Evolutionary conservation across 2,888 invertebrate genomes (phyloP).

Genomic region (Biston betularia): DNA sequence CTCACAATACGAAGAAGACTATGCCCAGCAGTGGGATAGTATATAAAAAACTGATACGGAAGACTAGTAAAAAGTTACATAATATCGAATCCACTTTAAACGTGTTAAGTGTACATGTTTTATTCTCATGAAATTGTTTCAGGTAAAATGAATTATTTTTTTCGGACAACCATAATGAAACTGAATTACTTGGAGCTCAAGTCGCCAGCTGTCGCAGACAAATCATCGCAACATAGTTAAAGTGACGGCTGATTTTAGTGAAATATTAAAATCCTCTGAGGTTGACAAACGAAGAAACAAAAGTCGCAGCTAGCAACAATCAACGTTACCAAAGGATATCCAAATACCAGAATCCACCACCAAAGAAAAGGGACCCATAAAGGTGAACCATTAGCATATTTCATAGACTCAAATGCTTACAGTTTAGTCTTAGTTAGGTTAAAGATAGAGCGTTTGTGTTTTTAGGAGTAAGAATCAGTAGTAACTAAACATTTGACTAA

Average conservation of each 20-base stretch:
- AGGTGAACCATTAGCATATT: constrained; percentile 54
- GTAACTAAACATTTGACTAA: neutral
- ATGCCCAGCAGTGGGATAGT: no score
- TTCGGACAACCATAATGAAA: neutral
- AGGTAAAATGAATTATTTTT: neutral
- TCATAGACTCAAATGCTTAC: constrained; percentile 64
- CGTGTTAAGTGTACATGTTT: neutral
- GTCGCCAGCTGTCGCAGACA: no score
- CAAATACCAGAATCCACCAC: constrained; percentile 29
- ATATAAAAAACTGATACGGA: no score
- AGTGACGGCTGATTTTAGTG: neutral
- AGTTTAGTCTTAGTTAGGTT: constrained; percentile 62
- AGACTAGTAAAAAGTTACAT: neutral
- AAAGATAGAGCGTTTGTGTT: constrained; percentile 48
- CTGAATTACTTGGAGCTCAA: neutral
- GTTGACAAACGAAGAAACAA: constrained; percentile 1
- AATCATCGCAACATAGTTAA: no score
- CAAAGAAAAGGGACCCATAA: constrained; percentile 43
- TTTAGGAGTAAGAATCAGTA: constrained; percentile 38
- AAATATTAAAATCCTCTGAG: neutral
- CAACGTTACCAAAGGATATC: constrained; percentile 25
- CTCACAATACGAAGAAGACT: no score
- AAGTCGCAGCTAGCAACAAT: neutral
- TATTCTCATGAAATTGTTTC: constrained; percentile 1
- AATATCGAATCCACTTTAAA: neutral